Percentiles rank a stretch among this genome's conserved stretches.
These are phyloP conservation scores for Pangasius mekongensis DNA, from an alignment of 2,797 vertebrate genomes.

Conservation along the genomic window DNA sequence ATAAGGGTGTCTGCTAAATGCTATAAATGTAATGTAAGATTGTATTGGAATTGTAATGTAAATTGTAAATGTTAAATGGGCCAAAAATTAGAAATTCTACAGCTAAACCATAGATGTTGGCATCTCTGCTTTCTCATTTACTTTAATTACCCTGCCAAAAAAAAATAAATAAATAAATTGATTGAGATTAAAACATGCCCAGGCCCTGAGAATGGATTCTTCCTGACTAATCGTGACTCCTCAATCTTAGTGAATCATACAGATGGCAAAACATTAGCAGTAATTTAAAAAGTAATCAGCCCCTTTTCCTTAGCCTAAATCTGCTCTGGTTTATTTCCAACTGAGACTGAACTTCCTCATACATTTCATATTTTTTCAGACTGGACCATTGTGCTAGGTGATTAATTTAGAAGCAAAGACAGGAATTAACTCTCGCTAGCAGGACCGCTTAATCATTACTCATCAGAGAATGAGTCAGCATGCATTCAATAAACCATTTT, in stretches of 20 bases:
- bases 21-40: not conserved
- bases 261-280: not conserved
- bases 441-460: not conserved
- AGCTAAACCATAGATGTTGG: not conserved
- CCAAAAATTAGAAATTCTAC: not conserved
- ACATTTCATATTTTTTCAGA: not conserved
- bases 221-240: not conserved
- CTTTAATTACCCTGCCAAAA: not conserved
- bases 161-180: not conserved
- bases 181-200: not conserved
- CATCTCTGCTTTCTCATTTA: not conserved
- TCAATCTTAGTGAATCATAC: not conserved
- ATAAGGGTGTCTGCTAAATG: not conserved
- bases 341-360: not conserved
- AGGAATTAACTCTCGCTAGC: not conserved
- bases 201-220: not conserved
- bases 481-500: slow-evolving; percentile 1
- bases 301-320: not conserved
- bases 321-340: not conserved
- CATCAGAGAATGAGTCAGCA: slow-evolving; percentile 3
- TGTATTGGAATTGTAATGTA: not conserved
- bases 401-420: slow-evolving; percentile 9
- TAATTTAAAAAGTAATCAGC: not conserved
- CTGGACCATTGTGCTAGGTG: not conserved
- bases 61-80: not conserved